Conservation (phyloP, 2,113 vertebrate genomes). For the Spilogale gracilis region DNA sequence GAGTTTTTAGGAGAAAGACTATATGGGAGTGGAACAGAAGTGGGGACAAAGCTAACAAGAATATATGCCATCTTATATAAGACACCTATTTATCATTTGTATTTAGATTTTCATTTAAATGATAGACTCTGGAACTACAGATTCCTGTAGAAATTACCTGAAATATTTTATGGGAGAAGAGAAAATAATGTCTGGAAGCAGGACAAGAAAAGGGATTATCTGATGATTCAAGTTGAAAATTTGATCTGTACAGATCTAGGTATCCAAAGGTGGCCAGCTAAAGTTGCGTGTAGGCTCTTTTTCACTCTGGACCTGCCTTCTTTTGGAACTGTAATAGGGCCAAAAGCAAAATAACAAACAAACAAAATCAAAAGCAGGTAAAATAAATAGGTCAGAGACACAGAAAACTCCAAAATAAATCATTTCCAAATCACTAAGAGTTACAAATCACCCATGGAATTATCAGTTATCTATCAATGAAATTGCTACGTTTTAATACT, state of each 20-base stretch:
- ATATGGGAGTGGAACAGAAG: neutral
- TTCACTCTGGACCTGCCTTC: neutral
- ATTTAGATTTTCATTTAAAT: slow-evolving; percentile 40
- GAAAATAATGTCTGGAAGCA: slow-evolving; percentile 46
- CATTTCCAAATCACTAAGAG: neutral
- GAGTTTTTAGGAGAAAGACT: neutral
- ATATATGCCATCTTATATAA: neutral
- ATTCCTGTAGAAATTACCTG: neutral
- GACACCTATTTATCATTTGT: neutral
- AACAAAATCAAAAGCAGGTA: slow-evolving; percentile 29
- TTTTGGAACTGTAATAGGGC: neutral
- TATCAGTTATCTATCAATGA: neutral
- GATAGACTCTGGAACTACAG: neutral
- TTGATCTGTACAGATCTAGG: neutral
- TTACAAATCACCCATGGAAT: neutral
- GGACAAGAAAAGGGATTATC: neutral
- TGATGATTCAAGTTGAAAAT: slow-evolving; percentile 25
- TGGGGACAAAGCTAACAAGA: neutral
- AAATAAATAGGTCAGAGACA: neutral
- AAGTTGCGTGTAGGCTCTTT: slow-evolving; percentile 1
- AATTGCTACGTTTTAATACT: neutral
- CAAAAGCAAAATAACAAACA: slow-evolving; percentile 48
- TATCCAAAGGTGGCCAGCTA: neutral
- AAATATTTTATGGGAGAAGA: slow-evolving; percentile 20
- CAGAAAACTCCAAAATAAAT: slow-evolving; percentile 48